Evolutionary conservation across 2,888 invertebrate species (phyloP), one percentile per base, ranked within the genome.

Genomic region (Synanthedon myopaeformis): DNA sequence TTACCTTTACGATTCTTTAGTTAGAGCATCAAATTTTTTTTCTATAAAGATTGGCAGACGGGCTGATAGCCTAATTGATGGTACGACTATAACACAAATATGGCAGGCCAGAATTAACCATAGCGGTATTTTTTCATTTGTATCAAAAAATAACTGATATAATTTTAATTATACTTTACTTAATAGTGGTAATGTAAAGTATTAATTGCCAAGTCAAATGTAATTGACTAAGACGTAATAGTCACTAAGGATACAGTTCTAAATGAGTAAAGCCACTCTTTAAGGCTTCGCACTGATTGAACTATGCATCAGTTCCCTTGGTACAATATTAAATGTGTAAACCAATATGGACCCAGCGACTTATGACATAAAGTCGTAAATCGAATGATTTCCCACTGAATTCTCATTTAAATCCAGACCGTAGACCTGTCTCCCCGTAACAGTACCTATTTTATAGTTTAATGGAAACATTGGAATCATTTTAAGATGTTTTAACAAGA

Each of bases 261-360:
- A 67, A 70, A 23, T 65, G 62, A 70, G 63, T 69, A 69, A 71
- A 72, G 68, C 61, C 62, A 60, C 58, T 69, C 71, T 72, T 70
- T 69, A 62, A 61, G 69, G 59, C 64, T 54, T 51, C 55, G 56
- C 60, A 57, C 67, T 70, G 73, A 73, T 73, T 73, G 69, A 64
- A 61, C 67, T 56, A 63, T 73, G 54, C 53, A 59, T 73, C 73
- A 72, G 60, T 65, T 71, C 70, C 70, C 23, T 19, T 49, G 45
- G 45, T 14, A 14, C 45, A 45, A 14, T 45, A 1, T 45, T 45
- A 45, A n/a, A n/a, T 6, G 6, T 45, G 5, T 14, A 45, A 45
- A 45, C 13, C 13, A 45, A 45, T 13, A 45, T 13, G 13, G 6
- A 45, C 45, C 45, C 14, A 6, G 2, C 6, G 4, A 1, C 3